These are phyloP conservation scores for Benthosema pterotum DNA, from an alignment of 2,797 vertebrate genomes.

Conservation along the genomic window DNA sequence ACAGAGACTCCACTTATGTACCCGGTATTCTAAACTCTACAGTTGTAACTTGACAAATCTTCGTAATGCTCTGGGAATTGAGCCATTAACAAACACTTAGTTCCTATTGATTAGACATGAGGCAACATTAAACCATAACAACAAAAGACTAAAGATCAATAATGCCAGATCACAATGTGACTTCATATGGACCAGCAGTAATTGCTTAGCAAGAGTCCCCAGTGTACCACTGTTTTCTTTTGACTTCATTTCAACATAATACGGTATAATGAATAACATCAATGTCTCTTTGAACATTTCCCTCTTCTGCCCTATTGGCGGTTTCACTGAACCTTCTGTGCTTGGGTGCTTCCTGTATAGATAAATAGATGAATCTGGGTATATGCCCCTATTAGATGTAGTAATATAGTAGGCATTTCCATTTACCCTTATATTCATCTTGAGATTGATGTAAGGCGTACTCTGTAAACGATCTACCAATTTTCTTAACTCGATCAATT, in stretches of 20 bases:
- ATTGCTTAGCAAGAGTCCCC: neutral
- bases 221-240: neutral
- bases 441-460: constrained; percentile 16
- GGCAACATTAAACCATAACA: constrained; percentile 10
- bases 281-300: neutral
- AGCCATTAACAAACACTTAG: constrained; percentile 4
- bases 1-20: constrained; percentile 2
- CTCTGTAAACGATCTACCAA: constrained; percentile 34
- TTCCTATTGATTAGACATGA: constrained; percentile 3
- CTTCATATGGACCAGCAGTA: constrained; percentile 6
- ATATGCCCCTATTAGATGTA: neutral
- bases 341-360: neutral
- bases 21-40: neutral
- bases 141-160: constrained; percentile 19
- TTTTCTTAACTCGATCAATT: constrained; percentile 40
- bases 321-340: neutral
- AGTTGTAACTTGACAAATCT: neutral
- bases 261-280: neutral
- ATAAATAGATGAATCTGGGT: neutral
- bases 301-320: neutral
- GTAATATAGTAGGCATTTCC: constrained; percentile 1
- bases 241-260: neutral
- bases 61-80: neutral
- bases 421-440: constrained; percentile 24
- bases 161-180: constrained; percentile 10